phyloP scores from a whole-genome alignment of 1,140 invertebrate species.

The Heliconius hewitsoni region DNA sequence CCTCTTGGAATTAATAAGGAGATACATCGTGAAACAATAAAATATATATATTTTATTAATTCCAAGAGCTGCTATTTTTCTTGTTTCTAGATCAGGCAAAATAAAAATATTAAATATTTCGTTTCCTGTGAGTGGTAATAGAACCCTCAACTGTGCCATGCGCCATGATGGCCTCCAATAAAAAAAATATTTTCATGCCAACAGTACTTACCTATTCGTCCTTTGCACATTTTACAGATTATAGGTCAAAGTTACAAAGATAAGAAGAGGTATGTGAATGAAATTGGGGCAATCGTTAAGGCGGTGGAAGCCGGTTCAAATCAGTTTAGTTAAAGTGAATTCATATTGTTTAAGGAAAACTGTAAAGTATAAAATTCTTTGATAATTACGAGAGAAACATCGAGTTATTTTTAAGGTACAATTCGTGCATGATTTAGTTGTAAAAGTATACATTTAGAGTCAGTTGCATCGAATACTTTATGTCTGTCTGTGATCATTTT shows the following conservation, averaged over 20 bases:
- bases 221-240: constrained; percentile 56
- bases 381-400: background rate
- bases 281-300: constrained; percentile 50
- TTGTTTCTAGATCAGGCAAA: too few relatives aligned
- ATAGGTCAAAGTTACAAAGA: constrained; percentile 67
- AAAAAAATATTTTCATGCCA: constrained; percentile 26
- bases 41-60: too few relatives aligned
- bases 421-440: too few relatives aligned
- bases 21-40: too few relatives aligned
- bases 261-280: constrained; percentile 52
- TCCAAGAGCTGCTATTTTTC: too few relatives aligned
- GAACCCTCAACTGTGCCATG: too few relatives aligned
- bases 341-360: constrained; percentile 5
- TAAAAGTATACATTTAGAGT: too few relatives aligned
- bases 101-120: background rate
- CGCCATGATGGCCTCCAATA: too few relatives aligned
- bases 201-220: constrained; percentile 42
- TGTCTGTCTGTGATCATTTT: too few relatives aligned
- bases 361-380: background rate
- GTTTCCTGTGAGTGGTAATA: background rate
- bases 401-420: too few relatives aligned
- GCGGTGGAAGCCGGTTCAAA: constrained; percentile 40
- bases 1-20: too few relatives aligned
- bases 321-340: constrained; percentile 29
- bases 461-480: too few relatives aligned